A percentile compares a stretch with the other conserved stretches of the same genome.
Conservation (phyloP, 2,113 vertebrate genomes). For the Ophiodon elongatus region DNA sequence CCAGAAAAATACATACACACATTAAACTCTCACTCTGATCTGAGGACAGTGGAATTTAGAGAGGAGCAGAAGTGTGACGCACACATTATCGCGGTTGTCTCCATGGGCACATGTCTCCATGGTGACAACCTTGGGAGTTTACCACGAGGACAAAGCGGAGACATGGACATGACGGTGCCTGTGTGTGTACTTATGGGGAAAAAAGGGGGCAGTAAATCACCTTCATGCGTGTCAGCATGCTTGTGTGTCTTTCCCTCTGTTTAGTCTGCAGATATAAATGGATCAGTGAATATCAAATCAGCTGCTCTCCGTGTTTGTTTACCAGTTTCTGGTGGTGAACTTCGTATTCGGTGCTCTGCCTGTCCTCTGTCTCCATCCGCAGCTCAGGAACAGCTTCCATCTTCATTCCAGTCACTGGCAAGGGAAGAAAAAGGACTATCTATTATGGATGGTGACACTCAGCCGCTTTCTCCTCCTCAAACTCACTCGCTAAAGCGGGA, state of each 20-base stretch:
- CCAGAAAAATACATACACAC: not conserved
- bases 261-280: not conserved
- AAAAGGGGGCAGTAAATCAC: constrained; percentile 15
- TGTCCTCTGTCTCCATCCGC: constrained; percentile 93
- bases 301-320: constrained; percentile 6
- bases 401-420: constrained; percentile 92
- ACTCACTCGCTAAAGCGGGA: constrained; percentile 2
- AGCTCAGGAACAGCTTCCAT: constrained; percentile 93
- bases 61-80: constrained; percentile 46
- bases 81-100: constrained; percentile 48
- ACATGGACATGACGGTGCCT: not conserved
- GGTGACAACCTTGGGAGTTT: constrained; percentile 76
- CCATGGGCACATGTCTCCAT: constrained; percentile 72
- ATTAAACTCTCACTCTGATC: constrained; percentile 1
- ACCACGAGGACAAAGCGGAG: constrained; percentile 65
- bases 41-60: constrained; percentile 31
- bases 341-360: constrained; percentile 93
- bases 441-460: constrained; percentile 55
- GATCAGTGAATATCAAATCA: not conserved
- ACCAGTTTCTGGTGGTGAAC: constrained; percentile 99
- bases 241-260: not conserved
- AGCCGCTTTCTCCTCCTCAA: constrained; percentile 9
- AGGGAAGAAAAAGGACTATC: constrained; percentile 30
- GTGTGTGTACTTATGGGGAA: not conserved
- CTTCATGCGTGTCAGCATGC: not conserved